phyloP scores from a whole-genome alignment of 2,797 vertebrate species.

The Esox masquinongy region DNA sequence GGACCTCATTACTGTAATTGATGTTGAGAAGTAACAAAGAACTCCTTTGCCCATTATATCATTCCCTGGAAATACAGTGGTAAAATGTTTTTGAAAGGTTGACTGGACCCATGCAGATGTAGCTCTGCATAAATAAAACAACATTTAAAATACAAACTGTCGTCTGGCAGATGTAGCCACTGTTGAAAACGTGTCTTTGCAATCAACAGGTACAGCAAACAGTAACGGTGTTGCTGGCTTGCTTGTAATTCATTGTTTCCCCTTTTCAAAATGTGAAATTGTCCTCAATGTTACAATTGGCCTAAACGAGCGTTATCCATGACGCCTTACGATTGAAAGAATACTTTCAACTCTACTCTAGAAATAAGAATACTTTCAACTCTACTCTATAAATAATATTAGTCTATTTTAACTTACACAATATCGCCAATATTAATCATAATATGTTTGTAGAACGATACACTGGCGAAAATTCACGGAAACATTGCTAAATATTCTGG shows the following conservation, averaged over 20 bases:
- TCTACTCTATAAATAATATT: too few relatives aligned
- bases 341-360: too few relatives aligned
- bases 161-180: slow-evolving; percentile 70
- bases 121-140: slow-evolving; percentile 74
- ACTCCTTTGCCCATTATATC: slow-evolving; percentile 53
- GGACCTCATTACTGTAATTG: slow-evolving; percentile 75
- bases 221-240: slow-evolving; percentile 10
- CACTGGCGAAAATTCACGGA: background rate
- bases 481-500: background rate
- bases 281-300: slow-evolving; percentile 3
- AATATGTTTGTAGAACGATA: background rate
- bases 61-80: slow-evolving; percentile 63
- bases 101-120: slow-evolving; percentile 43
- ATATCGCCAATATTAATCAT: too few relatives aligned
- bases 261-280: slow-evolving; percentile 27
- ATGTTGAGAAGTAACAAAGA: slow-evolving; percentile 65
- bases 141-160: slow-evolving; percentile 65
- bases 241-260: slow-evolving; percentile 6
- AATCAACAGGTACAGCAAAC: slow-evolving; percentile 36
- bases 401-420: too few relatives aligned
- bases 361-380: background rate
- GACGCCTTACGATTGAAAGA: background rate
- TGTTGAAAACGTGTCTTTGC: slow-evolving; percentile 61
- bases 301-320: background rate
- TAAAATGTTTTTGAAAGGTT: slow-evolving; percentile 59